A percentile compares a stretch with the other conserved stretches of the same genome.
Conservation (phyloP, 2,888 invertebrate genomes). For the Mythimna ferrago region DNA sequence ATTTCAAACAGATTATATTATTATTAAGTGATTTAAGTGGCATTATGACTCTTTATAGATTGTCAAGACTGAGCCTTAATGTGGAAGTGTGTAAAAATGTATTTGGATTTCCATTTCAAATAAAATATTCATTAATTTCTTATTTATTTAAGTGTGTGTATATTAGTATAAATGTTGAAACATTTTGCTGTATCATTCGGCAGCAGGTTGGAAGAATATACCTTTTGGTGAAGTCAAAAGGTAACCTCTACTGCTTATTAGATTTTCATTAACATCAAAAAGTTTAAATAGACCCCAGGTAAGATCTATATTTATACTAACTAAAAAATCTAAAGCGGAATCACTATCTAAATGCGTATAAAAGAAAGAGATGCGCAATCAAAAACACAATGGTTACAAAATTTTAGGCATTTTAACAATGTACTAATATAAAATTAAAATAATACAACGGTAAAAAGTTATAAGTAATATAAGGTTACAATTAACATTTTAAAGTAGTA, state of each 20-base stretch:
- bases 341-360: too few relatives aligned
- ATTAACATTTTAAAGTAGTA: too few relatives aligned
- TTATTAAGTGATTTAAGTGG: too few relatives aligned
- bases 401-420: too few relatives aligned
- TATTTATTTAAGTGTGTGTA: slow-evolving; percentile 1
- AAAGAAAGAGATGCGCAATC: too few relatives aligned
- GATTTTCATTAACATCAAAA: neutral
- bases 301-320: neutral
- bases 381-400: too few relatives aligned
- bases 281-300: neutral
- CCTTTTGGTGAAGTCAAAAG: neutral
- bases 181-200: neutral
- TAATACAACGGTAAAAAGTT: too few relatives aligned
- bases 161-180: slow-evolving; percentile 3
- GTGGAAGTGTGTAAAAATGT: neutral
- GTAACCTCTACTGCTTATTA: neutral
- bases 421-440: too few relatives aligned
- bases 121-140: neutral
- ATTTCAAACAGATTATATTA: too few relatives aligned
- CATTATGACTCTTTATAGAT: neutral
- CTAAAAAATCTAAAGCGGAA: too few relatives aligned
- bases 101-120: neutral
- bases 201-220: neutral
- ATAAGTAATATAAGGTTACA: too few relatives aligned
- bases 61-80: slow-evolving; percentile 4